Evolutionary conservation across 2,113 vertebrate species (phyloP).

Genomic region (Crypturellus undulatus): DNA sequence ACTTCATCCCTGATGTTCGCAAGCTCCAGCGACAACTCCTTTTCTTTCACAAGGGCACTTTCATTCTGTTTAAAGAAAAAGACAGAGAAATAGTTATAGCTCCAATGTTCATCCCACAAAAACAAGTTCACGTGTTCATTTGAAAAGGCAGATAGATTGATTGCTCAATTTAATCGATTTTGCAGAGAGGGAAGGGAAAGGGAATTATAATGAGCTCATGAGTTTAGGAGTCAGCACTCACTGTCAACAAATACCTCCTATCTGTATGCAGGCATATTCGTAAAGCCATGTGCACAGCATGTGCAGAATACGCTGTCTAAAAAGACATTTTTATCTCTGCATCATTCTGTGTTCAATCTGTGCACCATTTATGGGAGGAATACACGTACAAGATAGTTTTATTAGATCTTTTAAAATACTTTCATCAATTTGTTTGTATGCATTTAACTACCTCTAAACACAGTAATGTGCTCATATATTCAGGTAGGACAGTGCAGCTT

Average conservation of each 20-base stretch:
- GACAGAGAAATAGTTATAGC: constrained; percentile 56
- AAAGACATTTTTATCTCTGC: neutral
- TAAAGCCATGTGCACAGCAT: fast-evolving
- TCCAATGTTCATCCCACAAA: constrained; percentile 45
- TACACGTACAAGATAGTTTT: neutral
- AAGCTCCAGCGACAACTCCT: constrained; percentile 90
- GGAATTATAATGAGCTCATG: neutral
- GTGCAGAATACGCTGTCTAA: neutral
- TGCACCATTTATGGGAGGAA: neutral
- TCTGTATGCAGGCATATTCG: neutral
- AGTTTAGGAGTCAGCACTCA: neutral
- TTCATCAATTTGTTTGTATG: neutral
- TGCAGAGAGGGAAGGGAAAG: fast-evolving
- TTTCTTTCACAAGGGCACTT: constrained; percentile 89
- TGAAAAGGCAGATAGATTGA: constrained; percentile 46
- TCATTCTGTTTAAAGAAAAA: constrained; percentile 86
- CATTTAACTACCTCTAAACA: neutral
- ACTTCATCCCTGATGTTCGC: constrained; percentile 96
- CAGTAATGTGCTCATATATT: neutral
- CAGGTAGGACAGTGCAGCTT: neutral
- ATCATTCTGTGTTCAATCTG: neutral
- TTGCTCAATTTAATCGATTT: neutral
- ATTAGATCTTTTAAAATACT: neutral
- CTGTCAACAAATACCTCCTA: neutral
- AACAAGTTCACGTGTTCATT: constrained; percentile 59